These are phyloP conservation scores for Drosophila lacertosa DNA, from an alignment of 1,140 invertebrate genomes.

Conservation along the genomic window DNA sequence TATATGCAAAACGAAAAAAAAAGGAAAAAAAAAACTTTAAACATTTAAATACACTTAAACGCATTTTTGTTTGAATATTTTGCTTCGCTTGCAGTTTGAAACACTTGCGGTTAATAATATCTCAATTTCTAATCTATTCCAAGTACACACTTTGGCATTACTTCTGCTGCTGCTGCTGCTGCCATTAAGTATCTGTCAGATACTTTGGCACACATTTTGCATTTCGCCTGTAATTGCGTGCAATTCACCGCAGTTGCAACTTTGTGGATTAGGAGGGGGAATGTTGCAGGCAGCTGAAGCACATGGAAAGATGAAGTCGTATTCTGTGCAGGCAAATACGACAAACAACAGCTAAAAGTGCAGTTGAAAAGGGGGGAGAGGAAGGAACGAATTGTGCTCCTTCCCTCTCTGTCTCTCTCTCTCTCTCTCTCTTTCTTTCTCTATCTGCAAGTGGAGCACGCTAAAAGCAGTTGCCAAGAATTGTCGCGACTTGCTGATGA, in stretches of 20 bases:
- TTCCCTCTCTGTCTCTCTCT: no score
- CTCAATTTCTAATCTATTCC: constrained; percentile 20
- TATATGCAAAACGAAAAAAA: no score
- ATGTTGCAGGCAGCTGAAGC: no score
- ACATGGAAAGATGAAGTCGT: constrained; percentile 4
- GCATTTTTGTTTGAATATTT: neutral
- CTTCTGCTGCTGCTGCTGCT: constrained; percentile 35
- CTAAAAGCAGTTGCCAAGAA: constrained; percentile 72
- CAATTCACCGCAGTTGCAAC: constrained; percentile 59
- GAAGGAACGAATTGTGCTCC: no score
- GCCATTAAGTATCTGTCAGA: constrained; percentile 77
- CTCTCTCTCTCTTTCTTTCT: no score
- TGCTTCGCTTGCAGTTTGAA: neutral
- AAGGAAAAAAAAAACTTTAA: no score
- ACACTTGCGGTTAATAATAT: constrained; percentile 1
- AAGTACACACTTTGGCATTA: constrained; percentile 37
- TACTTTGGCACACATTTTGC: constrained; percentile 79
- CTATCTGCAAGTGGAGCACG: constrained; percentile 50
- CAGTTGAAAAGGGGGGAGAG: no score
- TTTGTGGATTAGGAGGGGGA: constrained; percentile 24
- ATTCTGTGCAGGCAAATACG: constrained; percentile 23
- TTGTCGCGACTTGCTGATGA: constrained; percentile 76
- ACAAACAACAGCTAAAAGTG: constrained; percentile 46
- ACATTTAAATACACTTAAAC: neutral
- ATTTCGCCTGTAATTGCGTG: constrained; percentile 76